Conservation (phyloP, 2,113 vertebrate species). For the Cynopterus brachyotis region DNA sequence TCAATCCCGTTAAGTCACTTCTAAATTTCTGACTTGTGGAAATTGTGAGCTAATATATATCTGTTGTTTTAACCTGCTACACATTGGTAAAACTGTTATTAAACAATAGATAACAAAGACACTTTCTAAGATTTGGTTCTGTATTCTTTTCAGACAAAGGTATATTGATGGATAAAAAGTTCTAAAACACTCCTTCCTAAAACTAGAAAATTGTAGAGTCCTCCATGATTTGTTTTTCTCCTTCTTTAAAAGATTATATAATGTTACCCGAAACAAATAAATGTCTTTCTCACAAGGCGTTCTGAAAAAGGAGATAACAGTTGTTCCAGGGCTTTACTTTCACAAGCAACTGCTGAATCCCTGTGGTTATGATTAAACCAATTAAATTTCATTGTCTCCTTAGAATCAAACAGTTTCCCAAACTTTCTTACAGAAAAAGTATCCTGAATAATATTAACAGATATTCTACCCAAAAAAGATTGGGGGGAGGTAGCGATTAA, state of each 20-base stretch:
- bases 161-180: neutral
- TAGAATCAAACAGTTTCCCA: slow-evolving; percentile 39
- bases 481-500: neutral
- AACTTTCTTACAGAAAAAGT: neutral
- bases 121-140: slow-evolving; percentile 10
- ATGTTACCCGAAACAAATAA: slow-evolving; percentile 35
- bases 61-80: neutral
- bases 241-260: neutral
- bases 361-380: slow-evolving; percentile 53
- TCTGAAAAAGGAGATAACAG: slow-evolving; percentile 14
- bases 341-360: slow-evolving; percentile 42
- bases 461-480: neutral
- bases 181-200: neutral
- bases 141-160: slow-evolving; percentile 15
- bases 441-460: slow-evolving; percentile 2
- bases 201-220: neutral
- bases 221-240: neutral
- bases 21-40: neutral
- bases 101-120: neutral
- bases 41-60: neutral
- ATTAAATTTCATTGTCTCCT: slow-evolving; percentile 18
- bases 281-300: slow-evolving; percentile 19
- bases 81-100: neutral
- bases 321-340: slow-evolving; percentile 37
- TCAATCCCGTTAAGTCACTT: neutral